These are phyloP conservation scores for Leucoptera coffeella DNA, from an alignment of 2,888 invertebrate genomes.

Conservation along the genomic window DNA sequence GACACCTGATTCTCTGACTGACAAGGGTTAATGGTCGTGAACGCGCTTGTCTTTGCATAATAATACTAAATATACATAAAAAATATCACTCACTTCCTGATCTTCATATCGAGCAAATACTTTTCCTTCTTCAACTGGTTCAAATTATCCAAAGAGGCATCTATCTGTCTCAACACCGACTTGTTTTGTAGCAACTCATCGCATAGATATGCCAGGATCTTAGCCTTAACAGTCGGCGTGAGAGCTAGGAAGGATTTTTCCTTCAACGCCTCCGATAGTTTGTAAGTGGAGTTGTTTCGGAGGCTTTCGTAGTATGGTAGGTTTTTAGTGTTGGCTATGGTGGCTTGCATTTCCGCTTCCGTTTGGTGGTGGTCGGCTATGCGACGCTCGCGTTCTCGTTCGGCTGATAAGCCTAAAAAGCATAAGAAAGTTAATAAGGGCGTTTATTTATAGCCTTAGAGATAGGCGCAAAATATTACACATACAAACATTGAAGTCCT, in stretches of 20 bases:
- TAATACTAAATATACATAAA: too few relatives aligned
- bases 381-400: slow-evolving; percentile 72
- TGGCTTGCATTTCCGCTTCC: slow-evolving; percentile 59
- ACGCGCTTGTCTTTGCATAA: too few relatives aligned
- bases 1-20: too few relatives aligned
- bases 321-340: slow-evolving; percentile 67
- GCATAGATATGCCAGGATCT: slow-evolving; percentile 85
- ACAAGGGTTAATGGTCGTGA: too few relatives aligned
- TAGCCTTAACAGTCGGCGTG: slow-evolving; percentile 76
- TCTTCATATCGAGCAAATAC: slow-evolving; percentile 88
- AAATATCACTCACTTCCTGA: slow-evolving; percentile 78
- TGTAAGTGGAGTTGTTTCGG: slow-evolving; percentile 72
- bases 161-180: slow-evolving; percentile 83
- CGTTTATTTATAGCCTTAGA: too few relatives aligned
- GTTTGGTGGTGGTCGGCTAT: slow-evolving; percentile 79
- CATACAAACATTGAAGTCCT: too few relatives aligned
- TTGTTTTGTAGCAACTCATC: slow-evolving; percentile 93
- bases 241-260: slow-evolving; percentile 83
- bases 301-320: slow-evolving; percentile 72
- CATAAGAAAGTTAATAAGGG: too few relatives aligned
- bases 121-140: slow-evolving; percentile 84
- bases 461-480: too few relatives aligned
- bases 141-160: slow-evolving; percentile 79
- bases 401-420: slow-evolving; percentile 63
- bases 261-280: slow-evolving; percentile 71